Evolutionary conservation across 2,797 vertebrate genomes (phyloP).

Genomic region (Gorsachius magnificus): DNA sequence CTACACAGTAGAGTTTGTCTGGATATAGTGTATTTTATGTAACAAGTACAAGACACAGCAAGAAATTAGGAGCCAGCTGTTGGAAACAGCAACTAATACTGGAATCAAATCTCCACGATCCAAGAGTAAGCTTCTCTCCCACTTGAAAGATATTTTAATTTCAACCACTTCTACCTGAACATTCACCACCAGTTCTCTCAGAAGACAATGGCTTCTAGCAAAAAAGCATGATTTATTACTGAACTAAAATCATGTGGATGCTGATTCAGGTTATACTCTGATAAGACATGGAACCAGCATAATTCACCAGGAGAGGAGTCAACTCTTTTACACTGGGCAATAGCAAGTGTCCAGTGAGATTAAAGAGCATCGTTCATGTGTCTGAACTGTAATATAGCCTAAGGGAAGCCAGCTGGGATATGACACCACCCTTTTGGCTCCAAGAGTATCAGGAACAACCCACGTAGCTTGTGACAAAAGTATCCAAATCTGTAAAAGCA

Average conservation of each 20-base stretch:
- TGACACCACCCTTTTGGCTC: background rate
- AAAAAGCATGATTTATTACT: background rate
- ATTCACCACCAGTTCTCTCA: background rate
- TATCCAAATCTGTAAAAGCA: background rate
- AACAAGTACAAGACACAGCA: background rate
- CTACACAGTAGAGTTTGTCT: background rate
- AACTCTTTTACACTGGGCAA: background rate
- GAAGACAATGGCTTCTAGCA: background rate
- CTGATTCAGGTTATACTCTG: background rate
- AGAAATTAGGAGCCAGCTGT: background rate
- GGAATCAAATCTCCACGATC: background rate
- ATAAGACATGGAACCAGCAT: background rate
- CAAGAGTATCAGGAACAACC: background rate
- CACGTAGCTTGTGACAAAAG: background rate
- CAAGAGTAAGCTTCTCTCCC: background rate
- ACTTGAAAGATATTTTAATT: background rate
- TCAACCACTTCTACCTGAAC: background rate
- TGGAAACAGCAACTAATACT: background rate
- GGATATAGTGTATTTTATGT: background rate
- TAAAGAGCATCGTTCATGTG: background rate
- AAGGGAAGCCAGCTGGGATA: background rate
- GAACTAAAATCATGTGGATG: background rate
- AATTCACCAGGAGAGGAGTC: background rate
- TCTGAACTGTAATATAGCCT: background rate
- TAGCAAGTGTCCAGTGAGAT: background rate